Evolutionary conservation across 2,113 vertebrate species (phyloP), one percentile per base, ranked within the genome.

Genomic region (Oreochromis aureus): DNA sequence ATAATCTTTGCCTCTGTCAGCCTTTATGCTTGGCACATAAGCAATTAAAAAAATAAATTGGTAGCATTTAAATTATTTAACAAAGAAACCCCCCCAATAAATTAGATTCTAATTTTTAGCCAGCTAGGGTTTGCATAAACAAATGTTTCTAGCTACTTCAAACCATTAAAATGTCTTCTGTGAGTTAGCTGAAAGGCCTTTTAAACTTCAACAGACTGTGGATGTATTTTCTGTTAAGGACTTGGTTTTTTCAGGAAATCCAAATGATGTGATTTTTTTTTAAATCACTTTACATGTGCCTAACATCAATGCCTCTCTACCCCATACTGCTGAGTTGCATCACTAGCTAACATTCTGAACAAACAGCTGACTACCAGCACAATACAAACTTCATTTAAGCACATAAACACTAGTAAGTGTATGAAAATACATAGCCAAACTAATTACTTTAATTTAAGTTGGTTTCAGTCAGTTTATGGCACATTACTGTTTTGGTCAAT

Each of bases 61-160:
- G 8, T 76, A 30, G 44, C 15, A 48, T 76, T 27, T 30, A 30
- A 48, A 30, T 30, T 6, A 6, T 44, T 24, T 76, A 30, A 46
- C 22, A 46, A 44, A 46, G 15, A 18, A 27, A 5, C 10, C 0
- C 0, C 0, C 8, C 16, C 1, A 46, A 46, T 15, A 73, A 73
- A 16, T 3, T 24, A 46, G 39, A 73, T 73, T 15, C 39, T 6
- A 24, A 73, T 27, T 44, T 73, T 46, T 27, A 73, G 22, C 66
- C 39, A 73, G 39, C 7, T 73, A 16, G n/a, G n/a, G 8, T 71
- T 71, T 71, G 1, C 66, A 27, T 44, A 44, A 44, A 44, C 39
- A 71, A 6, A 44, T 24, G 0, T 71, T 71, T 24, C n/a, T 44
- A 24, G 39, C 66, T 16, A 46, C 39, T 73, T 27, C 39, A 27